A percentile compares a stretch with the other conserved stretches of the same genome.
Evolutionary conservation across 2,113 vertebrate species (phyloP).

Genomic region (Benitochromis conjunctus): DNA sequence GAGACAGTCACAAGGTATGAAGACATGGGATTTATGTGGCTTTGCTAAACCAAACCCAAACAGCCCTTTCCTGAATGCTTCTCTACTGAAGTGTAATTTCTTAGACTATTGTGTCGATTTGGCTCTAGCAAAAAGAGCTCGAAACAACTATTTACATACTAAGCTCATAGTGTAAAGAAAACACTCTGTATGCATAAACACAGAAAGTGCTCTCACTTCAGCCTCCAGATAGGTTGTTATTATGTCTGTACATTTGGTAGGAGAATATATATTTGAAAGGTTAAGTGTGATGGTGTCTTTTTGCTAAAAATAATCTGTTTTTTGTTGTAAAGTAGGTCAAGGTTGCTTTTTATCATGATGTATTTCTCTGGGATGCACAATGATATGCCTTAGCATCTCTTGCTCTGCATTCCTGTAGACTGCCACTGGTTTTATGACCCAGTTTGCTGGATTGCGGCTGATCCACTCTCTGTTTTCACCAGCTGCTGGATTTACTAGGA

Average conservation of each 20-base stretch:
- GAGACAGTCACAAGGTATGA: not conserved
- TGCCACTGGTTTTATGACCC: constrained; percentile 23
- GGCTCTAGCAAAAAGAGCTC: not conserved
- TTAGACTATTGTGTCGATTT: not conserved
- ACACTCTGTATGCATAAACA: not conserved
- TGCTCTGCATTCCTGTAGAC: constrained; percentile 11
- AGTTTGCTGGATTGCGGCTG: not conserved
- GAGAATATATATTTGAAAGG: not conserved
- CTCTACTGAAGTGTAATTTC: not conserved
- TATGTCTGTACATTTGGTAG: not conserved
- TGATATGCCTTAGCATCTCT: not conserved
- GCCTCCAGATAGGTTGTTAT: not conserved
- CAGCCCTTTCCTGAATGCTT: not conserved
- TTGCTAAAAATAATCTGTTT: not conserved
- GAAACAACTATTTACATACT: not conserved
- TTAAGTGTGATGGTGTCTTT: not conserved
- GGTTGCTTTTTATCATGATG: not conserved
- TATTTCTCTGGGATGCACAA: constrained; percentile 40
- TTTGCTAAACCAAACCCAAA: not conserved
- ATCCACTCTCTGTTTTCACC: not conserved
- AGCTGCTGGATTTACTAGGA: constrained; percentile 6
- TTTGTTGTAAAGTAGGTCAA: not conserved
- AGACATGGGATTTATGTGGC: constrained; percentile 6
- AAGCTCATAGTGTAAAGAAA: not conserved
- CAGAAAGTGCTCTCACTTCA: not conserved